Percentiles rank a stretch among this genome's conserved stretches.
Evolutionary conservation across 2,797 vertebrate species (phyloP).

Genomic region (Merluccius polli): DNA sequence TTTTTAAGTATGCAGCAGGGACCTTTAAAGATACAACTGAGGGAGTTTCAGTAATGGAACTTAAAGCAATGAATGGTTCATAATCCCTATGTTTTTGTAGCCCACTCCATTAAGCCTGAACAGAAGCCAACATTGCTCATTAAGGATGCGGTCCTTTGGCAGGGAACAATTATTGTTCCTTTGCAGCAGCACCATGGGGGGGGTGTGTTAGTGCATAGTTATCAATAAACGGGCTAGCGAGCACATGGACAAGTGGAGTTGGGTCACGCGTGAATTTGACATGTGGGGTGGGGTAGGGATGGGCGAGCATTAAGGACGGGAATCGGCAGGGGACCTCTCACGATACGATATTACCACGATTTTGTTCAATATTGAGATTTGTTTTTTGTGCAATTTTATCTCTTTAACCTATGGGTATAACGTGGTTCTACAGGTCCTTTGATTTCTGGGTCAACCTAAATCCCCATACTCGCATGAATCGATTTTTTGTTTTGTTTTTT

Average conservation of each 20-base stretch:
- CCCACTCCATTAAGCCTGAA: not conserved
- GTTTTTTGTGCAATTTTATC: not conserved
- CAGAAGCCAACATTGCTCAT: not conserved
- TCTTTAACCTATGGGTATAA: too few relatives aligned
- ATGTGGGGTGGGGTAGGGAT: too few relatives aligned
- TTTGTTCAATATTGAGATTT: not conserved
- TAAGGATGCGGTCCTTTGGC: not conserved
- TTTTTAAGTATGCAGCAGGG: not conserved
- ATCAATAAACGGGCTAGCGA: too few relatives aligned
- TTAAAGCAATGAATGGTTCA: not conserved
- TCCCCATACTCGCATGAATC: not conserved
- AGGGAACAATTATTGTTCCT: not conserved
- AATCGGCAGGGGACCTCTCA: not conserved
- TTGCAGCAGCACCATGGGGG: too few relatives aligned
- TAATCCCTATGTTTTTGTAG: not conserved
- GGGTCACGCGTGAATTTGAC: too few relatives aligned
- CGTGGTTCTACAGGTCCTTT: not conserved
- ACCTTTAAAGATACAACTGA: not conserved
- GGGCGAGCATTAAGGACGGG: not conserved
- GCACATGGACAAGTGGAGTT: too few relatives aligned
- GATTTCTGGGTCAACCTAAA: not conserved
- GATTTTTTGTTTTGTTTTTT: not conserved
- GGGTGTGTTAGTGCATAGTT: too few relatives aligned
- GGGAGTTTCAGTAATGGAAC: not conserved
- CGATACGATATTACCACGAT: too few relatives aligned